Base-by-base conservation (phyloP, 2,797 vertebrate species). In the Triplophysa bombifrons region DNA sequence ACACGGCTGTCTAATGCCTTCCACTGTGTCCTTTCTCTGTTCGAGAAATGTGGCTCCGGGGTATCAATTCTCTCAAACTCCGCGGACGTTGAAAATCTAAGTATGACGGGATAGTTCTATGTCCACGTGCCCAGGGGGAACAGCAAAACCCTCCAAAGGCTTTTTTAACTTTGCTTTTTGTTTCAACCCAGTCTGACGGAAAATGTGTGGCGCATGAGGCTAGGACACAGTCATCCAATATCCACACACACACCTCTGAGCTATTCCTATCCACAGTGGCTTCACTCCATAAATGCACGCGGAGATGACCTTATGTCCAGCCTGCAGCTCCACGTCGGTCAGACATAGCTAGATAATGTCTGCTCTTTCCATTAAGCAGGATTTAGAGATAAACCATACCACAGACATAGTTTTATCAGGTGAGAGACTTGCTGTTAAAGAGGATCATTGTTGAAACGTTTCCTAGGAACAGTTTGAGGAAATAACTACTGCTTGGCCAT, bases 11-110 rank as follows among this genome's bases (percentile, higher is more conserved):
- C 80, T 81, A 44, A 68, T 80, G 50, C 38, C 65, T 75, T 76
- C 56, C 14, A 60, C 30, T 22, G 30, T 25, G 70, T 72, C 46
- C 8, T 71, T 60, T 20, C 20, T n/a, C 72, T 48, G 56, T 27
- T 22, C 72, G 46, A 20, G 67, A 78, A 76, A 70, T 80, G 80
- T 84, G 80, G 71, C 85, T 80, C 55, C 78, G 63, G 84, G 80
- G 80, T 67, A 50, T 82, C 82, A 74, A 25, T 82, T 55, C 63
- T 74, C 64, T 69, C 41, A 69, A 68, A 82, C 65, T 60, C 20
- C 41, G 70, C 78, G 58, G 73, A 80, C 63, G 60, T 74, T 70
- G 51, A 71, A 74, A 80, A 65, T 75, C 60, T 76, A 50, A 56
- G 17, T 53, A 72, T 38, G 38, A 72, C 14, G 44, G n/a, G 25